phyloP scores from a whole-genome alignment of 2,797 vertebrate genomes.

The Sebastes dallii region DNA sequence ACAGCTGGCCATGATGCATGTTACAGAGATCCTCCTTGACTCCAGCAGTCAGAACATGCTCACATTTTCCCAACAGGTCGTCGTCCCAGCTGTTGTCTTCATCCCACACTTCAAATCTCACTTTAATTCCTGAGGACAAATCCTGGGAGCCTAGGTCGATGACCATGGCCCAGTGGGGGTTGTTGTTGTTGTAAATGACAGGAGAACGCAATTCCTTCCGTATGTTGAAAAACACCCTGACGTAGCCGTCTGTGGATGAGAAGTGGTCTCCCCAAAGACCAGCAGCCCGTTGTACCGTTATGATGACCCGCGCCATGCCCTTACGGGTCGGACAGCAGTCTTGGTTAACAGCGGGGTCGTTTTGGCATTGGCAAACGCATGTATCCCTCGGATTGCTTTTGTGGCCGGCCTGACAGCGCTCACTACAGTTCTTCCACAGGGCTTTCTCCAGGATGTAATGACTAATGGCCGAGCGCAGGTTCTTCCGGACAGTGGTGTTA shows the following conservation, averaged over 20 bases:
- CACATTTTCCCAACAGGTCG: constrained; percentile 86
- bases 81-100: constrained; percentile 83
- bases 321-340: constrained; percentile 85
- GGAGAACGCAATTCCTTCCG: constrained; percentile 14
- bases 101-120: constrained; percentile 88
- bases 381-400: constrained; percentile 63
- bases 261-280: constrained; percentile 83
- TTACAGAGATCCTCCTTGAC: constrained; percentile 69
- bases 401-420: constrained; percentile 74
- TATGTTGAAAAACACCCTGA: constrained; percentile 75
- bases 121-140: constrained; percentile 20
- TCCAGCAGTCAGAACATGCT: constrained; percentile 38
- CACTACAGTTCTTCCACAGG: constrained; percentile 85
- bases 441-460: constrained; percentile 84
- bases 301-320: constrained; percentile 79
- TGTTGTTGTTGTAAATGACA: constrained; percentile 77
- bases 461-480: constrained; percentile 83
- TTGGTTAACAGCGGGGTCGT: constrained; percentile 54
- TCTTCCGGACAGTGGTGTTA: constrained; percentile 42
- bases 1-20: constrained; percentile 80
- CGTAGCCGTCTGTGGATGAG: constrained; percentile 81
- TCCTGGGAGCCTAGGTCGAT: constrained; percentile 74
- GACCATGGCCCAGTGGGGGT: constrained; percentile 76
- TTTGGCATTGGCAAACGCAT: constrained; percentile 80
- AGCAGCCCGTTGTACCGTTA: constrained; percentile 67